Percentiles rank a stretch among this genome's conserved stretches.
These are phyloP conservation scores for Charanyca ferruginea DNA, from an alignment of 2,888 invertebrate genomes.

Conservation along the genomic window DNA sequence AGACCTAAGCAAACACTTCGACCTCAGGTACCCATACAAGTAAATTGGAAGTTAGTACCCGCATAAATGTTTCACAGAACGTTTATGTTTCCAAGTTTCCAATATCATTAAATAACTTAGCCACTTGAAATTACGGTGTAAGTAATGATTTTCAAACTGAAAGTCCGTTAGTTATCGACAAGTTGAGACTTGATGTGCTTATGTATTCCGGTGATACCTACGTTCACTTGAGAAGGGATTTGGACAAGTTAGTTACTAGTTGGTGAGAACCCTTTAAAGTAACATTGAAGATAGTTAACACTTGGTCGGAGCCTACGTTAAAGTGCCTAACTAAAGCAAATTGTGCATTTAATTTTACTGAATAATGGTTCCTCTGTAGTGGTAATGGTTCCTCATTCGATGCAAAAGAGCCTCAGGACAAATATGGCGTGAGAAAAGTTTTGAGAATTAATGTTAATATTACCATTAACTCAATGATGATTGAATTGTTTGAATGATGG, in stretches of 20 bases:
- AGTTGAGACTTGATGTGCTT: conserved; percentile 55
- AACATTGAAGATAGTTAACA: conserved; percentile 45
- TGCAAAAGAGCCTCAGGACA: no score
- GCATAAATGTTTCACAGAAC: conserved; percentile 52
- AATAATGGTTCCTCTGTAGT: no score
- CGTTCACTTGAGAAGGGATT: conserved; percentile 52
- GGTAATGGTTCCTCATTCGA: no score
- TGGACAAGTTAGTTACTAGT: conserved; percentile 55
- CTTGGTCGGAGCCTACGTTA: conserved; percentile 8
- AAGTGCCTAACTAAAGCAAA: conserved; percentile 27
- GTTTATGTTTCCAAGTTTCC: conserved; percentile 51
- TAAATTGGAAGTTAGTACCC: conserved; percentile 49
- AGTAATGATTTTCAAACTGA: conserved; percentile 52
- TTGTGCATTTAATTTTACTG: conserved; percentile 30
- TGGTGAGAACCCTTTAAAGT: conserved; percentile 58
- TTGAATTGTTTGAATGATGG: no score
- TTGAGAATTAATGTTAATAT: neutral
- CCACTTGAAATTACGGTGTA: conserved; percentile 58
- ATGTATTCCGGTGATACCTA: conserved; percentile 54
- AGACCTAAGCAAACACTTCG: conserved; percentile 55
- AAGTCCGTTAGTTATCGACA: conserved; percentile 56
- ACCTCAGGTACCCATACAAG: conserved; percentile 45
- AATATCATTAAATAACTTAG: conserved; percentile 53
- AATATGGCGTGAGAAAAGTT: neutral
- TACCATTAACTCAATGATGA: no score